A percentile compares a stretch with the other conserved stretches of the same genome.
Conservation (phyloP, 2,113 vertebrate species). For the Hippocampus guttulatus region DNA sequence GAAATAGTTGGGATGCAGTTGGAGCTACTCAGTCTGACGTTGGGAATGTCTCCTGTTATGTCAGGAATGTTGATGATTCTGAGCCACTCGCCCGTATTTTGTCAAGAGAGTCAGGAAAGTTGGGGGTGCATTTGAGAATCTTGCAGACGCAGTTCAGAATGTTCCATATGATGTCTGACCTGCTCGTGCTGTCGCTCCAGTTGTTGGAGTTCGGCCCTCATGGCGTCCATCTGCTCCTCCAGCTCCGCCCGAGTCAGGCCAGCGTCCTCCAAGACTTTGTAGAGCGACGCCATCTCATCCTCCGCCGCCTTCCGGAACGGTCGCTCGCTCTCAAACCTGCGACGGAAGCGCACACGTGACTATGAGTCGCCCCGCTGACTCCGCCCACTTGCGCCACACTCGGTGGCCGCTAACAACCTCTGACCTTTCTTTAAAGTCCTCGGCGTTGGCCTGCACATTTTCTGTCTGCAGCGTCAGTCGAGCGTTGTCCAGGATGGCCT, state of each 20-base stretch:
- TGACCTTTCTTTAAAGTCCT: constrained; percentile 88
- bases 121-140: no score
- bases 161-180: constrained; percentile 57
- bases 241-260: constrained; percentile 82
- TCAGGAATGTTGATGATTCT: no score
- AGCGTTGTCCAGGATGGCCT: constrained; percentile 88
- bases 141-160: not conserved
- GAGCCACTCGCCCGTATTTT: not conserved
- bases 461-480: constrained; percentile 88
- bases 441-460: constrained; percentile 84
- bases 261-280: constrained; percentile 90
- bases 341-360: not conserved
- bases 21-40: no score
- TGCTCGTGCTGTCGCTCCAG: constrained; percentile 84
- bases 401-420: constrained; percentile 1
- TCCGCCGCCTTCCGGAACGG: constrained; percentile 85
- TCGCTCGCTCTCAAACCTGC: constrained; percentile 88
- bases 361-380: not conserved
- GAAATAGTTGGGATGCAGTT: no score
- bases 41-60: no score
- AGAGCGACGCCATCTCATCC: constrained; percentile 88
- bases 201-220: constrained; percentile 79
- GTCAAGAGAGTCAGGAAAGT: no score
- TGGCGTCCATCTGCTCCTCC: constrained; percentile 83
- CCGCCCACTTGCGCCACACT: not conserved